phyloP scores from a whole-genome alignment of 2,888 invertebrate genomes.

The Drosophila infuscata region DNA sequence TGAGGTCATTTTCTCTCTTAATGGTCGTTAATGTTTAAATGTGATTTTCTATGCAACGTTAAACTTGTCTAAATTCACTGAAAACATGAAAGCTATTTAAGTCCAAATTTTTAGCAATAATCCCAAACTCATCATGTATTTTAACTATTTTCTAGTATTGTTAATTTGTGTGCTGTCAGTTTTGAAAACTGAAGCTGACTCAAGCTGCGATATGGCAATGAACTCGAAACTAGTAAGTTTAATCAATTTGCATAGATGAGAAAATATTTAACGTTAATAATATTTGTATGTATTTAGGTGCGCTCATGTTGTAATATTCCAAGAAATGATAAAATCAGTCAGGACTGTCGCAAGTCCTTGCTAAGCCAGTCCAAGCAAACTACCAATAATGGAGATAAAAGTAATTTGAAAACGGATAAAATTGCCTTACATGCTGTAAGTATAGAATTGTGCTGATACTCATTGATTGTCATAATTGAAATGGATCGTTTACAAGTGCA shows the following conservation, averaged over 20 bases:
- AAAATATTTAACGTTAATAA: not conserved
- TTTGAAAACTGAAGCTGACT: constrained; percentile 14
- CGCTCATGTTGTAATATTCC: constrained; percentile 59
- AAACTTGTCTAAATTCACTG: constrained; percentile 11
- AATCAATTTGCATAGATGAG: not conserved
- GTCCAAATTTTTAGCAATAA: not conserved
- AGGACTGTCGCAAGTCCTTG: constrained; percentile 56
- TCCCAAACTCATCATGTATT: constrained; percentile 33
- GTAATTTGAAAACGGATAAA: constrained; percentile 50
- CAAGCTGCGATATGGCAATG: constrained; percentile 55
- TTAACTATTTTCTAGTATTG: not conserved
- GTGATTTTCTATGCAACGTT: constrained; percentile 49
- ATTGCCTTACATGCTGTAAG: constrained; percentile 59
- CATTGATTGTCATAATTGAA: too few relatives aligned
- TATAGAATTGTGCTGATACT: not conserved
- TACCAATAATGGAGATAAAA: constrained; percentile 30
- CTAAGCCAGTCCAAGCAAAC: constrained; percentile 22
- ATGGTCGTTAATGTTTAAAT: constrained; percentile 13
- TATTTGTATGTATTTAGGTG: constrained; percentile 18
- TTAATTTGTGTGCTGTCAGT: constrained; percentile 9
- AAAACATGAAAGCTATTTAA: constrained; percentile 9
- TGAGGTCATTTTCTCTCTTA: not conserved
- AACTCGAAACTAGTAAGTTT: constrained; percentile 55
- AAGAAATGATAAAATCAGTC: constrained; percentile 39
- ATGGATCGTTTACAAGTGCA: constrained; percentile 37